Evolutionary conservation across 2,888 invertebrate species (phyloP), one percentile per base, ranked within the genome.

Genomic region (Caenorhabditis sulstoni): DNA sequence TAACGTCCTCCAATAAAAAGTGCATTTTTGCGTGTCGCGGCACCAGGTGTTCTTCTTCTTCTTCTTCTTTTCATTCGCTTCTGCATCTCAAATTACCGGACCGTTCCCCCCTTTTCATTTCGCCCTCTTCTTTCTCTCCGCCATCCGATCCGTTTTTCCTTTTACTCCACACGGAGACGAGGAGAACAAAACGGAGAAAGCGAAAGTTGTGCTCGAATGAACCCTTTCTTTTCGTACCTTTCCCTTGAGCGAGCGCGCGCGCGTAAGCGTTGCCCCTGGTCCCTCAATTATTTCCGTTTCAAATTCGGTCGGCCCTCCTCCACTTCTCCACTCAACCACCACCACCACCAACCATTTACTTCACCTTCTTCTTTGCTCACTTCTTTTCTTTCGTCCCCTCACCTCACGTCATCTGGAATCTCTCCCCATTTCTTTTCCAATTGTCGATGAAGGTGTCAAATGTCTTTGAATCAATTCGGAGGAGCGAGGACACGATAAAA

Each of bases 201-300:
- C 44, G 52, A 52, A 52, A 52, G 50, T 23, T 41, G 20, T 29
- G 70, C 70, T 70, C 61, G 61, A 70, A 53, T 70, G 70, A 70
- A 62, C 61, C 70, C 18, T 53, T 70, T 70, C 70, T 70, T 61
- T 55, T 61, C 70, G 55, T 61, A 61, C 61, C 53, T 61, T 52
- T 16, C 16, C 20, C 35, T 11, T 35, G 47, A 3, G 44, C n/a
- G 14, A 3, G 44, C 44, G n/a, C 20, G n/a, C 20, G 22, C 57
- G 7, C 41, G 14, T 4, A 14, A 7, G 20, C 16, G 9, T 11
- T 9, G 29, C 35, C 14, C 44, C 8, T 18, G 57, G 39, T 29
- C 70, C 61, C 66, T 37, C 66, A 66, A 66, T 66, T 66, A 66
- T 66, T 66, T 66, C 66, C 66, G 66, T 66, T 70, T 70, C 70